Base-by-base conservation (phyloP, 2,113 vertebrate genomes). In the Lampris megalopsis region DNA sequence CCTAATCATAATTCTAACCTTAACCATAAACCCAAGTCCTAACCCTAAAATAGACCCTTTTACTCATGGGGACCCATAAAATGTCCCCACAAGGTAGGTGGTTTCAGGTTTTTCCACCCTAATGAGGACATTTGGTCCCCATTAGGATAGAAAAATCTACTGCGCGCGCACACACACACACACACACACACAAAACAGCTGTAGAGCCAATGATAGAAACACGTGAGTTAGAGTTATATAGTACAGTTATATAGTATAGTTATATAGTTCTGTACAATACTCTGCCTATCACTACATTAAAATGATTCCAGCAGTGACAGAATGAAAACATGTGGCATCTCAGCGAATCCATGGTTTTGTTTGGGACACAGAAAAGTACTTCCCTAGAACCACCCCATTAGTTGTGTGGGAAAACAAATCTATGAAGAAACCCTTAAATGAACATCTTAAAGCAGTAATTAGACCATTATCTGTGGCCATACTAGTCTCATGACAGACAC, bases 401-500 rank as follows among this genome's bases (percentile, higher is more conserved):
- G 11, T 68, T 52, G 57, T 77, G 38, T 78, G 68, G 63, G 80
- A 48, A 80, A 79, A 82, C 38, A 56, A 76, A 77, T 66, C 24
- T 54, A 24, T 62, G 47, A 13, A 9, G 69, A 43, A 45, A 9
- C 48, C 24, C 43, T 66, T 72, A 56, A 75, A 85, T 83, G 53
- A 86, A 66, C 57, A n/a, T 79, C 43, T 66, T 64, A 73, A 83
- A 86, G 71, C 69, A 69, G 67, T 49, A 56, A 76, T 83, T 77
- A 82, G 49, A 47, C 43, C 40, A 24, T 73, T 62, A 56, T 82
- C 65, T 75, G 81, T 63, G 71, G 75, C 66, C 71, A 58, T 7
- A 57, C 41, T 56, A 75, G 11, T 52, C 59, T 63, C 67, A 73
- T 35, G 13, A 61, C 42, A 40, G 43, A 63, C 56, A 64, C 42